These are phyloP conservation scores for Festucalex cinctus DNA, from an alignment of 2,113 vertebrate species.

Conservation along the genomic window DNA sequence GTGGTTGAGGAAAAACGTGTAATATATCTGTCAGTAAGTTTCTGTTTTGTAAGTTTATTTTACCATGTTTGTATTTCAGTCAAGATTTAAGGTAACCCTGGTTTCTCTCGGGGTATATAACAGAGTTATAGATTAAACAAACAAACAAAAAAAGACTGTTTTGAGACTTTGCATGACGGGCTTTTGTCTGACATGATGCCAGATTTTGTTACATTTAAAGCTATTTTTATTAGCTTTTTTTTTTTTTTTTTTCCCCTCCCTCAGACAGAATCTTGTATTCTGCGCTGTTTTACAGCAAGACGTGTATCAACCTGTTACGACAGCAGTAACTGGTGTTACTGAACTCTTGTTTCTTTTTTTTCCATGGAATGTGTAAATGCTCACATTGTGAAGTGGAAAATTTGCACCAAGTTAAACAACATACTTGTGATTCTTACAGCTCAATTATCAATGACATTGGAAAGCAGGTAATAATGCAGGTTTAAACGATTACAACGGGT, in stretches of 20 bases:
- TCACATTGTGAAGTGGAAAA: slow-evolving; percentile 63
- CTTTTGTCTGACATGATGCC: slow-evolving; percentile 23
- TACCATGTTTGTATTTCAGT: slow-evolving; percentile 45
- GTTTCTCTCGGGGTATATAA: slow-evolving; percentile 24
- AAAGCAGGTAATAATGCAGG: slow-evolving; percentile 1
- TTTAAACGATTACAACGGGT: slow-evolving; percentile 18
- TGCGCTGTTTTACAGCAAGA: slow-evolving; percentile 45
- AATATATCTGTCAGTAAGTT: slow-evolving; percentile 33
- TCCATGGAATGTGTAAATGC: slow-evolving; percentile 53
- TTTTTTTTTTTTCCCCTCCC: no score
- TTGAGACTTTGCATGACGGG: slow-evolving; percentile 44
- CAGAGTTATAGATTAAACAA: no score
- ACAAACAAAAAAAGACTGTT: no score
- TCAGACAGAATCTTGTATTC: slow-evolving; percentile 34
- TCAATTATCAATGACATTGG: slow-evolving; percentile 10
- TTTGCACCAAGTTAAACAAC: slow-evolving; percentile 12
- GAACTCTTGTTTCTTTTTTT: slow-evolving; percentile 12
- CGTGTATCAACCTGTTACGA: slow-evolving; percentile 37
- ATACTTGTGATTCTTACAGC: slow-evolving; percentile 9
- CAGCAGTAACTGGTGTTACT: slow-evolving; percentile 13
- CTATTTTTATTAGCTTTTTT: slow-evolving; percentile 54
- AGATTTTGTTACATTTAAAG: slow-evolving; percentile 58
- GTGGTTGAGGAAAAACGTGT: slow-evolving; percentile 39
- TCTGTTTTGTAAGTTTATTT: slow-evolving; percentile 39
- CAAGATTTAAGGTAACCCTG: slow-evolving; percentile 31